Evolutionary conservation across 1,140 invertebrate genomes (phyloP), one percentile per base, ranked within the genome.

Genomic region (Drosophila tropicalis): DNA sequence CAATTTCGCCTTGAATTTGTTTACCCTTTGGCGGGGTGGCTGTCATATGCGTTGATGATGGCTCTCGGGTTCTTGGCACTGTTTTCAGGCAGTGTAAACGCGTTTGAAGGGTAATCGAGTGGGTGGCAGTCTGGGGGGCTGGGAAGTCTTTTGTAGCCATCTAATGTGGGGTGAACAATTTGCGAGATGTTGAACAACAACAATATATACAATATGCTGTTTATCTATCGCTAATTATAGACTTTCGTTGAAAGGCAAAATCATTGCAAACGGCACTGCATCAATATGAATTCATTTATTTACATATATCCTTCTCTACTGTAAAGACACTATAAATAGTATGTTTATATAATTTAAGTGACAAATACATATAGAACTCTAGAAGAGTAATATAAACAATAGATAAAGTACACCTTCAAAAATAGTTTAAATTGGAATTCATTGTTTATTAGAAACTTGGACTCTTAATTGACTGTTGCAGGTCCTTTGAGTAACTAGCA

Each of bases 1-100:
- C 82, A 86, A 86, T 87, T 86, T 86, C 62, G 79, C 79, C 82
- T 87, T 87, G 83, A 86, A 86, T 89, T 86, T 86, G 83, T 87
- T 86, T 86, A 87, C 83, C 80, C 83, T 79, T 82, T 69, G 81
- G 58, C 81, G 76, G 64, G 54, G 47, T 62, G 57, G 62, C 75
- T 85, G 67, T 84, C 81, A 74, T 70, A 60, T 69, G 66, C 62
- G 44, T 54, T 55, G 40, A 64, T 36, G 44, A 54, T 40, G 62
- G 3, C 17, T 22, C 17, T 51, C 10, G 67, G 74, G 55, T 71
- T 67, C 62, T 60, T 71, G 13, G 15, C 19, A 7, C 17, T 25
- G 3, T 5, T 22, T 61, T n/a, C 29, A 29, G 29, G 5, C 29
- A 29, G 29, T 29, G 29, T 29, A 29, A 29, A 29, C 6, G 29